Conservation (phyloP, 2,888 invertebrate genomes). For the Hydroisotoma schaefferi region DNA sequence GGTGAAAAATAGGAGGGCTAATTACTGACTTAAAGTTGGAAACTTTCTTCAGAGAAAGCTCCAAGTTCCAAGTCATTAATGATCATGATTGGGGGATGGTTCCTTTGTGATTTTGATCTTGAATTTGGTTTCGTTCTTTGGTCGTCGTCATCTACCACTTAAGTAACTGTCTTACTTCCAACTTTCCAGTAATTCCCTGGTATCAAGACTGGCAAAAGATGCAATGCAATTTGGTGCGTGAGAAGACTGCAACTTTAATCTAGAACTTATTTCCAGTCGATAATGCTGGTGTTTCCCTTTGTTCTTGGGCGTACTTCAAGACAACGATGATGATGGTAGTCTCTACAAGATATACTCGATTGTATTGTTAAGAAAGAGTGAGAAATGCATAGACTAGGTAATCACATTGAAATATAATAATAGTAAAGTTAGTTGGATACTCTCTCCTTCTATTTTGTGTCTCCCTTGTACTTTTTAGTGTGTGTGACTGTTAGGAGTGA, state of each 20-base stretch:
- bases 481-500: neutral
- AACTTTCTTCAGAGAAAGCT: neutral
- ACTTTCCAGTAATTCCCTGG: too few relatives aligned
- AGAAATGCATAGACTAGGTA: too few relatives aligned
- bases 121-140: conserved; percentile 1
- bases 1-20: conserved; percentile 7
- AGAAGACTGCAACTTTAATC: conserved; percentile 26
- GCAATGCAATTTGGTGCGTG: conserved; percentile 36
- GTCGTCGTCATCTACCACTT: conserved; percentile 8
- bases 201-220: conserved; percentile 5
- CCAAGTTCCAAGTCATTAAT: conserved; percentile 7
- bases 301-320: too few relatives aligned
- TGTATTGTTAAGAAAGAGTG: too few relatives aligned
- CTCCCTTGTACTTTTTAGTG: neutral
- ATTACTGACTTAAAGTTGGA: neutral
- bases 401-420: too few relatives aligned
- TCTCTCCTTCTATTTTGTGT: neutral
- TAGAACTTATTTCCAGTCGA: too few relatives aligned
- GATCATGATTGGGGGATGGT: too few relatives aligned
- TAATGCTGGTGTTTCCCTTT: too few relatives aligned
- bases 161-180: too few relatives aligned
- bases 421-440: too few relatives aligned
- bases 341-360: too few relatives aligned
- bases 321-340: too few relatives aligned
- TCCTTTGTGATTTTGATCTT: conserved; percentile 15